These are phyloP conservation scores for Prionace glauca DNA, from an alignment of 2,797 vertebrate genomes.

Conservation along the genomic window DNA sequence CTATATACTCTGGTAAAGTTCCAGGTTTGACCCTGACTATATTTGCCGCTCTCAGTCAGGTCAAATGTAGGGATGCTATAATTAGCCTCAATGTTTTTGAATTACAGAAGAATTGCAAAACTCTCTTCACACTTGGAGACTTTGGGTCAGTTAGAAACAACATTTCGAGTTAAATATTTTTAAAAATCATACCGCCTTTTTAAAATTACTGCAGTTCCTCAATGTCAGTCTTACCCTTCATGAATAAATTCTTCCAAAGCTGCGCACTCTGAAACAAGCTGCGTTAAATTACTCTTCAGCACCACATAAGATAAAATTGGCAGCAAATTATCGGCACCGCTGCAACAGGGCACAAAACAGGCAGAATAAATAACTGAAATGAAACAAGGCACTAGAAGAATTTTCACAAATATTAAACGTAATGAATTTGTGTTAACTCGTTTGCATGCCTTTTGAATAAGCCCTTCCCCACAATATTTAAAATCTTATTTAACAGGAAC, in stretches of 20 bases:
- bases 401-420: background rate
- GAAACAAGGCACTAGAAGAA: background rate
- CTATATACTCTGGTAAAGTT: background rate
- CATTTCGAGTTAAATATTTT: background rate
- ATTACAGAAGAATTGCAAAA: background rate
- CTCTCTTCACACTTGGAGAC: background rate
- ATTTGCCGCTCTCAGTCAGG: background rate
- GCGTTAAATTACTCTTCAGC: constrained; percentile 73
- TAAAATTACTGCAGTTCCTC: background rate
- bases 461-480: background rate
- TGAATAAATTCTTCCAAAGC: constrained; percentile 93
- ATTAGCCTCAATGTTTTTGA: background rate
- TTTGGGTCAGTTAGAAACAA: background rate
- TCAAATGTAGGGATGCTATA: background rate
- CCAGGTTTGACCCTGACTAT: background rate
- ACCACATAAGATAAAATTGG: constrained; percentile 89
- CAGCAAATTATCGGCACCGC: constrained; percentile 84
- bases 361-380: background rate
- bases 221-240: constrained; percentile 69
- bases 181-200: background rate
- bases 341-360: constrained; percentile 46
- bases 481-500: background rate
- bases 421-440: background rate
- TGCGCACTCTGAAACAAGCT: constrained; percentile 82
- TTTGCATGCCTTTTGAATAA: background rate